A percentile compares a stretch with the other conserved stretches of the same genome.
Evolutionary conservation across 2,888 invertebrate genomes (phyloP).

Genomic region (Myathropa florea): DNA sequence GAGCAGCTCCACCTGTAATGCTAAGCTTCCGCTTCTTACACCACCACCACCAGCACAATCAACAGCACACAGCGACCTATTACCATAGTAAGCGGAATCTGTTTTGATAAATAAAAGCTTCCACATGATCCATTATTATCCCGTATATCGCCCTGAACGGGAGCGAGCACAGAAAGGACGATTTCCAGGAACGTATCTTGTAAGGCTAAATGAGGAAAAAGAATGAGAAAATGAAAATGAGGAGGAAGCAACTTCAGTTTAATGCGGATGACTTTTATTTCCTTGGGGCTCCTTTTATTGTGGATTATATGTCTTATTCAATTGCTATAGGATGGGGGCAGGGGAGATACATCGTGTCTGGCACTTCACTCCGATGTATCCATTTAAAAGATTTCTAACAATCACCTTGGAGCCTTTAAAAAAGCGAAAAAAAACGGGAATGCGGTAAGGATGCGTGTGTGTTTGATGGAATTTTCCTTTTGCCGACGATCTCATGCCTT

Average conservation of each 20-base stretch:
- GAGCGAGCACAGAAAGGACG: background rate
- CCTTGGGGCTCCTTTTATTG: constrained; percentile 35
- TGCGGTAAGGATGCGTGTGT: constrained; percentile 3
- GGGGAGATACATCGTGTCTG: constrained; percentile 3
- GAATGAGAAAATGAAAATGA: background rate
- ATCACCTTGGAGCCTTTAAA: constrained; percentile 20
- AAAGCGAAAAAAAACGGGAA: constrained; percentile 3
- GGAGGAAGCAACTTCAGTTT: constrained; percentile 6
- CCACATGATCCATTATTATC: constrained; percentile 54
- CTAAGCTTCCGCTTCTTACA: background rate
- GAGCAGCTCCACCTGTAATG: constrained; percentile 22
- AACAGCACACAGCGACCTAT: background rate
- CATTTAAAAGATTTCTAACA: constrained; percentile 24
- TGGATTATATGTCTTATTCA: constrained; percentile 50
- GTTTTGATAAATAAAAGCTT: constrained; percentile 20
- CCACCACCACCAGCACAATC: background rate
- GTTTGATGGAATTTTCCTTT: background rate
- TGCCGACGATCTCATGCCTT: background rate
- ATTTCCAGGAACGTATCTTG: background rate
- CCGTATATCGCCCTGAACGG: constrained; percentile 19
- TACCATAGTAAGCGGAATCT: constrained; percentile 19
- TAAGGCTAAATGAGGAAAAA: background rate
- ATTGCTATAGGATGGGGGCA: constrained; percentile 15
- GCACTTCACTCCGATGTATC: constrained; percentile 24
- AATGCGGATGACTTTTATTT: constrained; percentile 50